Percentiles rank a stretch among this genome's conserved stretches.
Evolutionary conservation across 2,888 invertebrate genomes (phyloP).

Genomic region (Doris montereyensis): DNA sequence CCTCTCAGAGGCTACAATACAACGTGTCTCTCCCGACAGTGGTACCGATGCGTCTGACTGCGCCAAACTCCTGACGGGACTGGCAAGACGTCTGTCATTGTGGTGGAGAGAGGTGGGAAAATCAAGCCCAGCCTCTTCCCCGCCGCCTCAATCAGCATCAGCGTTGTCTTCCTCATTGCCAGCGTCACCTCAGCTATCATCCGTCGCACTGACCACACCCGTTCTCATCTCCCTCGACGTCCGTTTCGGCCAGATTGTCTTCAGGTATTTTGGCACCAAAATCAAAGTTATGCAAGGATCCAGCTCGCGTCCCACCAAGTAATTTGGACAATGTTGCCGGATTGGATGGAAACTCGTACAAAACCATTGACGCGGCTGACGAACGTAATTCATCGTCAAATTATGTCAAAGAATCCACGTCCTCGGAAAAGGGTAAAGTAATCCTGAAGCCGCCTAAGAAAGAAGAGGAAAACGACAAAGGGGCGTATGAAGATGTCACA

Average conservation of each 20-base stretch:
- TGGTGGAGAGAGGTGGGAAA: conserved; percentile 33
- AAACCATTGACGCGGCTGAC: not conserved
- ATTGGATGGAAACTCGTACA: not conserved
- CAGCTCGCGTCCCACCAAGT: too few relatives aligned
- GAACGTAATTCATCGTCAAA: not conserved
- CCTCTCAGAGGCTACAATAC: conserved; percentile 26
- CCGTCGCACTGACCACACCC: too few relatives aligned
- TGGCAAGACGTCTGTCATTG: conserved; percentile 34
- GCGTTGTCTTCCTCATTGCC: not conserved
- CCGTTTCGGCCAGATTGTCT: too few relatives aligned
- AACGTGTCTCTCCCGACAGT: conserved; percentile 38
- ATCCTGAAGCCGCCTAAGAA: conserved; percentile 46
- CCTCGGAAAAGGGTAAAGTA: conserved; percentile 5
- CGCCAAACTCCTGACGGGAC: conserved; percentile 36
- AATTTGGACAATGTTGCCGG: too few relatives aligned
- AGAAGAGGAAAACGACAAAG: conserved; percentile 29
- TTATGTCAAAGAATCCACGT: not conserved
- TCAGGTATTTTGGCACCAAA: too few relatives aligned
- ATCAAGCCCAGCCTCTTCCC: too few relatives aligned
- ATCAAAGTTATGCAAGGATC: too few relatives aligned
- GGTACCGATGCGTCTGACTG: conserved; percentile 36
- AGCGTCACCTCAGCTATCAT: not conserved
- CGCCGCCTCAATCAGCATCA: conserved; percentile 13
- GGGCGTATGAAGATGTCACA: not conserved
- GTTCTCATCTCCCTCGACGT: too few relatives aligned